Evolutionary conservation across 2,888 invertebrate genomes (phyloP).

Genomic region (Melieria omissa): DNA sequence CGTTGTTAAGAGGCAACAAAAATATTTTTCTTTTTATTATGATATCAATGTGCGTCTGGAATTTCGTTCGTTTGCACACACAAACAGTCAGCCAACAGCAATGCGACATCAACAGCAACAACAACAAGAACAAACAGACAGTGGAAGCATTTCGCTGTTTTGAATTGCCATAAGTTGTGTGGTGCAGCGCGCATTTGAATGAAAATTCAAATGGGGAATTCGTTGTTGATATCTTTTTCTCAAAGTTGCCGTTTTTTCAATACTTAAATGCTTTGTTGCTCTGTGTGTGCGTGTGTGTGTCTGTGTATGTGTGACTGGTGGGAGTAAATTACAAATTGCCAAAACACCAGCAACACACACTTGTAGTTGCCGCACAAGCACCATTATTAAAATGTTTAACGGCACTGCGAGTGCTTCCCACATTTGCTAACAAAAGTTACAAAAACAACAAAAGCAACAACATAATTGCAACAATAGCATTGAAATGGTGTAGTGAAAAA

Average conservation of each 20-base stretch:
- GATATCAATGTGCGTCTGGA: constrained; percentile 34
- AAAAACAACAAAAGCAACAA: constrained; percentile 7
- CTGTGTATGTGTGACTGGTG: constrained; percentile 15
- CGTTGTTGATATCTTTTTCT: no score
- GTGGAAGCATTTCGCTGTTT: background rate
- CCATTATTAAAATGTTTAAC: background rate
- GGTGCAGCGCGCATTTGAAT: no score
- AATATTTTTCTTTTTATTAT: constrained; percentile 29
- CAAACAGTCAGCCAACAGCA: background rate
- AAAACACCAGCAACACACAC: constrained; percentile 8
- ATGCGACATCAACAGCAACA: background rate
- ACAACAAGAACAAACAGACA: constrained; percentile 34
- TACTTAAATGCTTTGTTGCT: no score
- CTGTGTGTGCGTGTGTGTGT: background rate
- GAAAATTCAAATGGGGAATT: no score
- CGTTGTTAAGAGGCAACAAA: background rate
- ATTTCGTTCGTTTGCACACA: constrained; percentile 1
- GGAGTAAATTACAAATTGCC: constrained; percentile 34
- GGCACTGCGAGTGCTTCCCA: constrained; percentile 26
- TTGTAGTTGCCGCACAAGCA: background rate
- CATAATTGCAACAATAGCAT: constrained; percentile 8
- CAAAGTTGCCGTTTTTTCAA: no score
- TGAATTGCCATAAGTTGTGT: no score
- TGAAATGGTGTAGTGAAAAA: background rate
- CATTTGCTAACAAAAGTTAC: constrained; percentile 15